Evolutionary conservation across 2,113 vertebrate species (phyloP).

Genomic region (Puntigrus tetrazona): DNA sequence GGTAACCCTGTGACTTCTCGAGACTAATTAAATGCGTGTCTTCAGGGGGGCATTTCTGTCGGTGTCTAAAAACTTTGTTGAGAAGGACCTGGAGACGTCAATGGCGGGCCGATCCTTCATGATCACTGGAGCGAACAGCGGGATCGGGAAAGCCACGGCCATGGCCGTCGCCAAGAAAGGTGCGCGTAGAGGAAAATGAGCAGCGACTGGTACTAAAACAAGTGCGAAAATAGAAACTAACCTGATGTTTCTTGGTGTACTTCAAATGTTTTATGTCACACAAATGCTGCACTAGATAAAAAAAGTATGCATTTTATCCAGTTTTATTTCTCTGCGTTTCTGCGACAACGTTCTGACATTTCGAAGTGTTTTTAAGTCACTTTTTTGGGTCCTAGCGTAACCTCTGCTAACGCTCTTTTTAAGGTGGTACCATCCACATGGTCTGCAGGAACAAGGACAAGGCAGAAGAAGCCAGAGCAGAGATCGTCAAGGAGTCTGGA

Average conservation of each 20-base stretch:
- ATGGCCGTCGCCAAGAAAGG: slow-evolving; percentile 79
- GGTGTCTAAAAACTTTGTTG: slow-evolving; percentile 75
- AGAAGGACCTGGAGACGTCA: slow-evolving; percentile 78
- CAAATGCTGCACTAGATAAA: background rate
- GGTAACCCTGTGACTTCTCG: background rate
- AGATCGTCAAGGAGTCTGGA: slow-evolving; percentile 78
- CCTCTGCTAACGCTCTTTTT: background rate
- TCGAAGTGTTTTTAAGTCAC: background rate
- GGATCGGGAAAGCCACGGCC: slow-evolving; percentile 76
- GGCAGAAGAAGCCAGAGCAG: slow-evolving; percentile 77
- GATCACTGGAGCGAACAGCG: slow-evolving; percentile 81
- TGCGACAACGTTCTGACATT: background rate
- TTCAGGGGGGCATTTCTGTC: slow-evolving; percentile 72
- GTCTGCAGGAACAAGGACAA: slow-evolving; percentile 82
- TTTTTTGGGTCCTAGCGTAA: background rate
- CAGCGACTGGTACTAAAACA: background rate
- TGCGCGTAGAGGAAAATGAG: slow-evolving; percentile 46
- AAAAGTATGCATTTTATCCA: background rate
- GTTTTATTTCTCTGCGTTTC: background rate
- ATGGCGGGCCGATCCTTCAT: slow-evolving; percentile 77
- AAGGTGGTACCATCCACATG: slow-evolving; percentile 81
- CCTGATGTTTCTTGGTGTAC: background rate
- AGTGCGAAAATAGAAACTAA: background rate
- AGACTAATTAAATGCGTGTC: slow-evolving; percentile 44
- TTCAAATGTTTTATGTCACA: background rate